A percentile compares a stretch with the other conserved stretches of the same genome.
These are phyloP conservation scores for Apodemia hepburni DNA, from an alignment of 2,888 invertebrate species.

Conservation along the genomic window DNA sequence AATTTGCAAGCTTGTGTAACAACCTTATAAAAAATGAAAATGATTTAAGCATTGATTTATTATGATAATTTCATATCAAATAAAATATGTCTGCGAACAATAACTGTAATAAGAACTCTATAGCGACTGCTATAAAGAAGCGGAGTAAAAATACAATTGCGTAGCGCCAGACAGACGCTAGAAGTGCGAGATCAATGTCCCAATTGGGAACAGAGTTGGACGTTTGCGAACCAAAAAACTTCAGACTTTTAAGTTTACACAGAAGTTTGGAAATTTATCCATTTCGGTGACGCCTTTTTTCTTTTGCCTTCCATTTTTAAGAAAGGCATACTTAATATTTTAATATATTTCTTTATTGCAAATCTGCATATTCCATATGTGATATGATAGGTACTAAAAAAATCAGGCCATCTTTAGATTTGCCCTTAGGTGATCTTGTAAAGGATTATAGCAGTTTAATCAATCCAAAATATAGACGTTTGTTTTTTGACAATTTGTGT, in stretches of 20 bases:
- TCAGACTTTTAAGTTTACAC: slow-evolving; percentile 20
- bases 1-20: not conserved
- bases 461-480: too few relatives aligned
- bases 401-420: too few relatives aligned
- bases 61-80: not conserved
- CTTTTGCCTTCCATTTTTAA: not conserved
- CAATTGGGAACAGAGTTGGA: slow-evolving; percentile 51
- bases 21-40: not conserved
- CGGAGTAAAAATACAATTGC: slow-evolving; percentile 41
- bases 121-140: slow-evolving; percentile 28
- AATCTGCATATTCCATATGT: too few relatives aligned
- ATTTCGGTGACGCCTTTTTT: slow-evolving; percentile 11
- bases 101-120: slow-evolving; percentile 21
- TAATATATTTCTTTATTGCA: too few relatives aligned
- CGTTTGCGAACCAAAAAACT: slow-evolving; percentile 19
- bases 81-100: slow-evolving; percentile 10
- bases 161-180: slow-evolving; percentile 52
- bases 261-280: slow-evolving; percentile 19
- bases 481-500: too few relatives aligned
- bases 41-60: slow-evolving; percentile 1
- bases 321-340: too few relatives aligned
- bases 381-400: too few relatives aligned
- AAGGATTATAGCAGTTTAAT: too few relatives aligned
- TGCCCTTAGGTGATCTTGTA: too few relatives aligned
- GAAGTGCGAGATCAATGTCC: slow-evolving; percentile 55